Conservation (phyloP, 30 jellyfish, hydroid and myxozoan genomes). For the Nemopilema nomurai region DNA sequence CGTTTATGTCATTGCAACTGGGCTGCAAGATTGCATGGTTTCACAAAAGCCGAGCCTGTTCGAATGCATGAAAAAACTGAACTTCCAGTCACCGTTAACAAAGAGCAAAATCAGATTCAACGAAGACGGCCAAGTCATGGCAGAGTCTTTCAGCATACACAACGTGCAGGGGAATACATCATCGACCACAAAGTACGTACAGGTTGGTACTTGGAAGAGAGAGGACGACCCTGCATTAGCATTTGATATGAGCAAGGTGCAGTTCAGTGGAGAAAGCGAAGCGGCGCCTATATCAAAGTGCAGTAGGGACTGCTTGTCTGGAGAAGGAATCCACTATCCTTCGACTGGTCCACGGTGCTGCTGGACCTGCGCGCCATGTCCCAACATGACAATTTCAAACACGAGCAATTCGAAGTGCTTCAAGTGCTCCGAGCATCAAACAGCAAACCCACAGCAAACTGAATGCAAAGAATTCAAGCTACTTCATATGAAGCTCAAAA, state of each 20-base stretch:
- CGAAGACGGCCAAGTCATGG: conserved; percentile 34
- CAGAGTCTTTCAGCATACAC: conserved; percentile 36
- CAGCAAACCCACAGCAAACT: conserved; percentile 79
- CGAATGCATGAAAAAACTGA: conserved; percentile 20
- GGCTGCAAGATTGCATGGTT: conserved; percentile 24
- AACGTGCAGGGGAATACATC: conserved; percentile 69
- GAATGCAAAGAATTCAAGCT: conserved; percentile 58
- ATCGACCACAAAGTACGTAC: neutral
- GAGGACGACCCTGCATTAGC: conserved; percentile 38
- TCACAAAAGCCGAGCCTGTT: conserved; percentile 13
- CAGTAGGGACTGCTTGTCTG: conserved; percentile 71
- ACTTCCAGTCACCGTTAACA: conserved; percentile 62
- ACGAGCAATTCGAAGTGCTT: conserved; percentile 79
- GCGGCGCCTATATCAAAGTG: conserved; percentile 82
- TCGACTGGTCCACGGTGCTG: conserved; percentile 62
- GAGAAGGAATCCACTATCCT: conserved; percentile 57
- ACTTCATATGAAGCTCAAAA: conserved; percentile 53
- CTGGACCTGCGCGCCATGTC: conserved; percentile 88
- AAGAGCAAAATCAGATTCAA: conserved; percentile 42
- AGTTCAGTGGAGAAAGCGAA: conserved; percentile 70
- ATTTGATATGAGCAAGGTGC: conserved; percentile 28
- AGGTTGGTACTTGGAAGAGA: conserved; percentile 72
- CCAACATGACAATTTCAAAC: conserved; percentile 72
- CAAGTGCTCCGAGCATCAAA: conserved; percentile 52
- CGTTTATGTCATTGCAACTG: conserved; percentile 66